phyloP scores from a whole-genome alignment of 2,113 vertebrate species.

The Sceloporus undulatus region DNA sequence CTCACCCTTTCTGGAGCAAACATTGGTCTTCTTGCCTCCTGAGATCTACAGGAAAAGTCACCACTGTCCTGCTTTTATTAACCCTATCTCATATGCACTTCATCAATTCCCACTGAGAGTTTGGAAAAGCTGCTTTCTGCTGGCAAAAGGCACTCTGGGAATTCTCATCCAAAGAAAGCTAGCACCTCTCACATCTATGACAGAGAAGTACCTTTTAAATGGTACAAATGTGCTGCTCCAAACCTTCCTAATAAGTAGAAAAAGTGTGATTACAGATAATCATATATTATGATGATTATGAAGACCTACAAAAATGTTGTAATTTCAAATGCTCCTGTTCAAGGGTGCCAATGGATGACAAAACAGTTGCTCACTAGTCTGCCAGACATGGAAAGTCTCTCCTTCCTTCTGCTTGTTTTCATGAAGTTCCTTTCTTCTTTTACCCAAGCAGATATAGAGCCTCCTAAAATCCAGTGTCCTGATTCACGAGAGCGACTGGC shows the following conservation, averaged over 20 bases:
- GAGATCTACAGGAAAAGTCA: background rate
- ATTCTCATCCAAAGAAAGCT: no score
- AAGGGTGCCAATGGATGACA: no score
- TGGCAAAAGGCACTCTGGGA: no score
- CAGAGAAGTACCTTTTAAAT: no score
- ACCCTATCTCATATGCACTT: background rate
- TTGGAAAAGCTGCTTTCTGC: background rate
- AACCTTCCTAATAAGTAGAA: background rate
- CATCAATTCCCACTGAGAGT: background rate
- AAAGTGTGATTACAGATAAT: background rate
- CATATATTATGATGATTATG: no score
- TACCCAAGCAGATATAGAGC: slow-evolving; percentile 85
- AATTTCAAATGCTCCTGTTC: no score
- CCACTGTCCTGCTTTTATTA: no score
- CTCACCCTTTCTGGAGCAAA: background rate
- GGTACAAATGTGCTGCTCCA: background rate
- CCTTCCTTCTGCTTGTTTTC: background rate
- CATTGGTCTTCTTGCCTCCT: background rate
- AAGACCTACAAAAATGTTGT: no score
- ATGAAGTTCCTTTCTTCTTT: slow-evolving; percentile 34
- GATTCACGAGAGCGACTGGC: slow-evolving; percentile 89
- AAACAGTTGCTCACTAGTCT: background rate
- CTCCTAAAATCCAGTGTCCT: slow-evolving; percentile 94
- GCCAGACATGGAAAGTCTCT: background rate
- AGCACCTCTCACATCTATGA: no score